Evolutionary conservation across 2,888 invertebrate genomes (phyloP), one percentile per base, ranked within the genome.

Genomic region (Lucinisca nassula): DNA sequence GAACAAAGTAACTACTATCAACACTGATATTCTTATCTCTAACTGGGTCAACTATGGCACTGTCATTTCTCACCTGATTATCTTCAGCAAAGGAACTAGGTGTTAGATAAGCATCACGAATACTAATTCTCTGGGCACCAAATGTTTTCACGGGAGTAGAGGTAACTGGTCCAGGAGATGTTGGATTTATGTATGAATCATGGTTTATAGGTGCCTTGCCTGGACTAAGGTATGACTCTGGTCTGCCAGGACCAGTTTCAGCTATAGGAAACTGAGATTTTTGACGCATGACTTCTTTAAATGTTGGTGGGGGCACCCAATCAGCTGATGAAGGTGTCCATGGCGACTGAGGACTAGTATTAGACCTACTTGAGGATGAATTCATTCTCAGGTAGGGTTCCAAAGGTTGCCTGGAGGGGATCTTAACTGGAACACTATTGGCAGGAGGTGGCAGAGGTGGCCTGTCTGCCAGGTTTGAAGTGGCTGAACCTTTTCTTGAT

Each of bases 391-490:
- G 49, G 77, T 78, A 58, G n/a, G 80, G 61, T 38, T 82, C 35
- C 82, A 82, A 38, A 55, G 38, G 0, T 76, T 58, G 17, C 78
- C 82, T 6, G 83, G 88, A 72, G 80, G 83, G 58, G 27, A 82
- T 67, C 17, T 82, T 82, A 45, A 74, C 58, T 74, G 88, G 86
- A 49, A 75, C 79, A 30, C 72, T 79, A 32, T 75, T 40, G 14
- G 79, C 40, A 10, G 87, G 80, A 35, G 92, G 92, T 3, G 92
- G 92, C 17, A 90, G 85, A 10, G 93, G 94, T 38, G 93, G 92
- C 35, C 93, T 79, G n/a, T 89, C 88, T 12, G 90, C 84, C 27
- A 93, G 37, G 74, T 82, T 87, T 2, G 84, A 58, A 27, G 86
- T 89, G 61, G 78, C 87, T 61, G 88, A 86, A 38, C 86, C 88